phyloP scores from a whole-genome alignment of 2,797 vertebrate species.

The Dromococcyx pavoninus region DNA sequence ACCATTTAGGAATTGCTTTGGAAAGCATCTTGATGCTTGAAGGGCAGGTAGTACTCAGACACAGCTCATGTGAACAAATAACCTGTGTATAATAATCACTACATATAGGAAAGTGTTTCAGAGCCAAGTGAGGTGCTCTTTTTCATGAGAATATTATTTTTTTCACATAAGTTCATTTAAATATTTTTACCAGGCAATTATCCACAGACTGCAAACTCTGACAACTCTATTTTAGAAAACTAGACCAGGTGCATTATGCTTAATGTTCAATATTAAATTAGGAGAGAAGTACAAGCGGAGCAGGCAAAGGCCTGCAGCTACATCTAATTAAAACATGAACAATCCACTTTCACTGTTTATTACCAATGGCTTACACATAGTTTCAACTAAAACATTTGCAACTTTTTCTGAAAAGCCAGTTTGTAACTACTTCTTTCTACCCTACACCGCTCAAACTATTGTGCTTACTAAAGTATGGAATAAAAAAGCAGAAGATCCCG shows the following conservation, averaged over 20 bases:
- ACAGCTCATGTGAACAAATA: neutral
- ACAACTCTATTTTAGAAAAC: neutral
- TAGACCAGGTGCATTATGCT: neutral
- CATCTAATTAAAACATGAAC: neutral
- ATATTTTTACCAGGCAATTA: neutral
- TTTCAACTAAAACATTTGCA: neutral
- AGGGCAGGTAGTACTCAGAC: neutral
- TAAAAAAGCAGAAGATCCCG: neutral
- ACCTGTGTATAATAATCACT: neutral
- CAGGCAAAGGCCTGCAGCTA: neutral
- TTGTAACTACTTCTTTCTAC: neutral
- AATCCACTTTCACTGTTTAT: neutral
- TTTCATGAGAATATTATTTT: neutral
- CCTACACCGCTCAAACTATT: neutral
- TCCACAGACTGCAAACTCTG: neutral
- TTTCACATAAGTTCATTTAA: neutral
- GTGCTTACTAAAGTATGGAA: neutral
- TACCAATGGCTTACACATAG: neutral
- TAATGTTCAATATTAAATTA: neutral
- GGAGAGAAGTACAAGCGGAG: neutral
- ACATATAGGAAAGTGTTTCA: neutral
- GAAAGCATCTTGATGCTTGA: neutral
- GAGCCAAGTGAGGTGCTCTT: neutral
- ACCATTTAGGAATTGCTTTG: neutral
- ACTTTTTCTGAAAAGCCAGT: neutral